Evolutionary conservation across 2,888 invertebrate genomes (phyloP), one percentile per base, ranked within the genome.

Genomic region (Cephus runcator): DNA sequence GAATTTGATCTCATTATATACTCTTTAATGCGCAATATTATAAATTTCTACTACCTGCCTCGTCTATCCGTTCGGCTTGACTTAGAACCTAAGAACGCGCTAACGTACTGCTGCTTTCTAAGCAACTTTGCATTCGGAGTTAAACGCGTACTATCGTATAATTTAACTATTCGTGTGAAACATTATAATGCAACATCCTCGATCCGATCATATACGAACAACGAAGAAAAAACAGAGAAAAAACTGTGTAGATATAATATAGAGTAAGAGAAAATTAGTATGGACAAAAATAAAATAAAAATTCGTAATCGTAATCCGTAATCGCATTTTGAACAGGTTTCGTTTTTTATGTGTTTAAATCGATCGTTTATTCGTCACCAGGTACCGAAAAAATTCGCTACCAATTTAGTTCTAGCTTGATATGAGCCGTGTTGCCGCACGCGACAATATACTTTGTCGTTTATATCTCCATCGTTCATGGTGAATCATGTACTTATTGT

Each of bases 71-170:
- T 40, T 40, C 40, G 40, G 40, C 15, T 40, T 40, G 40, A 40
- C 40, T 40, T 40, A 40, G 15, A 40, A 40, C 6, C 40, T 40
- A 40, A 40, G 40, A 40, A 15, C 40, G 40, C 40, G 77, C 83
- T 85, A 87, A 80, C 85, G 81, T 84, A 85, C 73, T 83, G 81
- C 40, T 40, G 40, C 77, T 81, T 84, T 84, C 82, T 86, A 89
- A 89, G 87, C 86, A 89, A 88, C 85, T 83, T 89, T 88, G 87
- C 89, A 89, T 89, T 88, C 88, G 88, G 88, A 86, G 83, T 84
- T 85, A 85, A 88, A 87, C 84, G 85, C 75, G 71, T 86, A 86
- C 86, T 82, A 86, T 85, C 81, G 80, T 82, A 80, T 83, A 81
- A 84, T 83, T 83, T 80, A 83, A 81, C 69, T 15, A 77, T 31